Evolutionary conservation across 2,888 invertebrate genomes (phyloP), one percentile per base, ranked within the genome.

Genomic region (Ligdia adustata): DNA sequence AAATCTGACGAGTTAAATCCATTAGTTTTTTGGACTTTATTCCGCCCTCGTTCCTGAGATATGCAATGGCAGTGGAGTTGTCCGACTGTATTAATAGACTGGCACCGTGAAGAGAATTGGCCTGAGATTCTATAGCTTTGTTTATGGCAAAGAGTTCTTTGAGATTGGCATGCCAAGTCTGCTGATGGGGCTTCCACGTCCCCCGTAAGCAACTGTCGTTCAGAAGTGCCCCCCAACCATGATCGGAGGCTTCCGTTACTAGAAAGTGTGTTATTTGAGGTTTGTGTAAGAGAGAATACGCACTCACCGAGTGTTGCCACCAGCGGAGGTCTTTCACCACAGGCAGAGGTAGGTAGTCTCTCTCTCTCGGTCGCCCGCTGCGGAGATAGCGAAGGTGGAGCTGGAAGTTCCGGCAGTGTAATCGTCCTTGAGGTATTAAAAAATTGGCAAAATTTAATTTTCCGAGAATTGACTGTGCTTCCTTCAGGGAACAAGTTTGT

Each of bases 11-110:
- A 2, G n/a, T n/a, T 20, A 20, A n/a, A 20, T 2, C n/a, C n/a
- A n/a, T 20, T n/a, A 33, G 33, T 11, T 9, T 16, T 11, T 1
- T 9, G 11, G 34, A 34, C 4, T 20, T 22, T n/a, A 55, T 55
- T 7, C 58, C 62, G 1, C 62, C 58, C 27, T 60, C 38, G 3
- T 59, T 60, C 4, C 29, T 29, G 3, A 62, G 40, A 32, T 60
- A 60, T n/a, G 34, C 12, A 2, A 34, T 9, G 7, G 22, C 34
- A 4, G 34, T 22, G 2, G 6, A 6, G 11, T 56, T 60, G 59
- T 60, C 63, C 12, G 57, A 44, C 9, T 62, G 60, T 3, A 55
- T 5, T 5, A 49, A 3, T 0, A 54, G 34, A 5, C 28, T 37
- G 9, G 22, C 6, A 11, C 9, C 2, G 13, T 6, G 20, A 9